phyloP scores from a whole-genome alignment of 1,140 invertebrate species.

The Atta cephalotes region DNA sequence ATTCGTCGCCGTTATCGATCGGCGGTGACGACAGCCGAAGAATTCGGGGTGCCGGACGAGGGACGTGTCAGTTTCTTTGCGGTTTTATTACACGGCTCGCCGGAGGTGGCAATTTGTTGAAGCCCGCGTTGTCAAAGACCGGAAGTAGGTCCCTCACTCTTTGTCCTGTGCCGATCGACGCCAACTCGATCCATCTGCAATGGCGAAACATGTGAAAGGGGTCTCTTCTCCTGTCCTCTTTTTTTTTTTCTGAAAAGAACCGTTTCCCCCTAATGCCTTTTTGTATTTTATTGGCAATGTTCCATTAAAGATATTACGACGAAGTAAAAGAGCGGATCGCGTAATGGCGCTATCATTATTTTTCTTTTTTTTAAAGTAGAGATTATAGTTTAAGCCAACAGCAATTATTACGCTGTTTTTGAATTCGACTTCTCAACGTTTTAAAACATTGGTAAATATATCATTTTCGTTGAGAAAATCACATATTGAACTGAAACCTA shows the following conservation, averaged over 20 bases:
- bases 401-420: not conserved
- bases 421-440: not conserved
- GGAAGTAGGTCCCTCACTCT: constrained; percentile 92
- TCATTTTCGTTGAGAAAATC: not conserved
- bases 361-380: not conserved
- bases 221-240: not conserved
- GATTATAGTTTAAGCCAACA: constrained; percentile 20
- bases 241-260: constrained; percentile 45
- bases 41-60: constrained; percentile 40
- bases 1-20: constrained; percentile 57
- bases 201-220: constrained; percentile 59
- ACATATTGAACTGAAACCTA: too few relatives aligned
- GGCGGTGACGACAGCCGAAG: constrained; percentile 23
- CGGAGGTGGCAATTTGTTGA: constrained; percentile 92
- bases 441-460: too few relatives aligned
- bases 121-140: constrained; percentile 93
- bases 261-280: constrained; percentile 49
- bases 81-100: constrained; percentile 92
- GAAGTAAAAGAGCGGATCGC: constrained; percentile 40
- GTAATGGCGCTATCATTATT: constrained; percentile 37
- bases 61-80: constrained; percentile 81
- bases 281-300: constrained; percentile 63
- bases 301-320: constrained; percentile 63
- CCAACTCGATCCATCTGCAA: constrained; percentile 83
- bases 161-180: constrained; percentile 85